Evolutionary conservation across 1,140 invertebrate genomes (phyloP), one percentile per base, ranked within the genome.

Genomic region (Trichonephila clavipes): DNA sequence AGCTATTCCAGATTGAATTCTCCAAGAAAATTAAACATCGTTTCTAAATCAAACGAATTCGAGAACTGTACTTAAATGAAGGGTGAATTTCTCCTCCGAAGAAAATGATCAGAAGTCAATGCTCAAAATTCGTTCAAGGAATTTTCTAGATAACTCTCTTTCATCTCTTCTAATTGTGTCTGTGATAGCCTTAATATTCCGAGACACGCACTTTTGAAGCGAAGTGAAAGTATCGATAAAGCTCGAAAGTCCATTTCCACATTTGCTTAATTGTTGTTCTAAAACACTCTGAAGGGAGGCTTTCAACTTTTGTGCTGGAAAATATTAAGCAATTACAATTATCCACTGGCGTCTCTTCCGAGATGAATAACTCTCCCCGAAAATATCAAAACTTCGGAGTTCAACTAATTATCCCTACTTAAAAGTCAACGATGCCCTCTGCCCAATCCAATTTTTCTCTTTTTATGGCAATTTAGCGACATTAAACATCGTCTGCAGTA

Each of bases 401-500:
- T 40, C 82, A 59, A 85, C 82, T 59, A 58, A 85, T 85, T 85
- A 85, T 85, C 58, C 44, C 19, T 77, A 85, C 44, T 85, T 85
- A 85, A 51, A 51, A 85, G 44, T 77, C 18, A 14, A 6, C 72
- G 72, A 77, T 77, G 72, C 34, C 72, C 72, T 77, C 28, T 77
- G 82, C 44, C 82, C 82, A 44, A 58, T 21, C 58, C 21, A 24
- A 58, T 58, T 85, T 21, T 21, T 6, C 51, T 28, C 51, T 85
- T 85, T 85, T 85, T 85, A 85, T 59, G 44, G n/a, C 82, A n/a
- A 85, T 58, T 34, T n/a, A 24, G n/a, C 51, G 69, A 16, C 69
- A 77, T 77, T 34, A 34, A 77, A 34, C 72, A 16, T 16, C 72
- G 72, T 40, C 72, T 77, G 72, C 24, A 77, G 72, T n/a, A 3